These are phyloP conservation scores for Meteorus colon DNA, from an alignment of 2,888 invertebrate genomes.

Conservation along the genomic window DNA sequence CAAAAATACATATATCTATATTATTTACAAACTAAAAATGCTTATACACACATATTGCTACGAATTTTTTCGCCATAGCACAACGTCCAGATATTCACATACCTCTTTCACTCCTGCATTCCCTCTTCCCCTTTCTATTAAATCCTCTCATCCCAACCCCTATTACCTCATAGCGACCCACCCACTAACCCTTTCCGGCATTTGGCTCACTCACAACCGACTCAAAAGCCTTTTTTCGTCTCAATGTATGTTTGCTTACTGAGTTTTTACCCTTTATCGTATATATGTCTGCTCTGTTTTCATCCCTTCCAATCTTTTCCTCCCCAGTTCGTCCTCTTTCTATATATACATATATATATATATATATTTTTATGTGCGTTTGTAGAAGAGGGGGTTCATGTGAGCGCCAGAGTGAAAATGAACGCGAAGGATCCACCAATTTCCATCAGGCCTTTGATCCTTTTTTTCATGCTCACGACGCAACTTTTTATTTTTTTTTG, in stretches of 20 bases:
- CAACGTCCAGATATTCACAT: slow-evolving; percentile 28
- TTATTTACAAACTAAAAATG: slow-evolving; percentile 9
- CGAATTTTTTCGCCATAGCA: slow-evolving; percentile 9
- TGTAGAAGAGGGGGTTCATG: background rate
- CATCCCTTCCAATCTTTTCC: background rate
- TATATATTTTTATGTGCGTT: background rate
- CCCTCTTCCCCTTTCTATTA: background rate
- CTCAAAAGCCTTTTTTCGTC: slow-evolving; percentile 51
- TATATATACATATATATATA: background rate
- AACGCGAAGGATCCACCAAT: slow-evolving; percentile 35
- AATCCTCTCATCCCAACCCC: background rate
- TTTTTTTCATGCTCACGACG: slow-evolving; percentile 39
- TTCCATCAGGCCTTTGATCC: slow-evolving; percentile 40
- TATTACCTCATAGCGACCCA: background rate
- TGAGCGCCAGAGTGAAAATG: slow-evolving; percentile 36
- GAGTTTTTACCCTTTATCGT: slow-evolving; percentile 43
- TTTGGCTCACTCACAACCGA: slow-evolving; percentile 37
- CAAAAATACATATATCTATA: background rate
- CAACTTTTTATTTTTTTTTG: slow-evolving; percentile 35
- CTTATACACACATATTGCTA: slow-evolving; percentile 23
- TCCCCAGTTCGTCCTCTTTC: background rate
- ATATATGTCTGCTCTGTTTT: background rate
- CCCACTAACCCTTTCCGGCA: slow-evolving; percentile 30
- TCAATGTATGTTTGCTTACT: slow-evolving; percentile 49
- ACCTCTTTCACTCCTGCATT: slow-evolving; percentile 4